Conservation (phyloP, 1,140 invertebrate species). For the Drosophila jambulina region DNA sequence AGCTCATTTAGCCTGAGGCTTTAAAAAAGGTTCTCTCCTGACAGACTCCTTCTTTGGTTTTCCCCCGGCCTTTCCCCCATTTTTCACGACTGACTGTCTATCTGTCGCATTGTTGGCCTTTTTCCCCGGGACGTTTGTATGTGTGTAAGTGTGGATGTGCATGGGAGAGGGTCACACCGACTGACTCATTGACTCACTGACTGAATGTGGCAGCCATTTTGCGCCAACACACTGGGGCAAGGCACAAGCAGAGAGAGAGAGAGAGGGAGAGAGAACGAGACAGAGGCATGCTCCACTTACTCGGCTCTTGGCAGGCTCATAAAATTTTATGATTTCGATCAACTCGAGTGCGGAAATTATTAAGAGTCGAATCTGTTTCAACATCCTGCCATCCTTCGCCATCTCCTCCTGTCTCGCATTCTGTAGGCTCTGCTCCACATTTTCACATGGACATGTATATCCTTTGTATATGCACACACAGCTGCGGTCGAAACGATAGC, state of each 20-base stretch:
- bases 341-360: conserved; percentile 84
- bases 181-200: conserved; percentile 23
- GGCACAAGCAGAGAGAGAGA: conserved; percentile 6
- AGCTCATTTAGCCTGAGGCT: conserved; percentile 66
- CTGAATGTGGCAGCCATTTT: conserved; percentile 76
- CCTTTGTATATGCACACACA: conserved; percentile 7
- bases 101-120: conserved; percentile 49
- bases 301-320: conserved; percentile 77
- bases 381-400: conserved; percentile 61
- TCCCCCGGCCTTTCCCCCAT: conserved; percentile 3
- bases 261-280: conserved; percentile 19
- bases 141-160: neutral
- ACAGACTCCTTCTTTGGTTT: conserved; percentile 13
- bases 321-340: conserved; percentile 85
- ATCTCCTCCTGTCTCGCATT: conserved; percentile 16
- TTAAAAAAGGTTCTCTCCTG: conserved; percentile 62
- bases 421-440: conserved; percentile 41
- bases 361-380: conserved; percentile 84
- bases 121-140: conserved; percentile 19
- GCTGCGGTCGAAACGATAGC: neutral
- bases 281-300: conserved; percentile 59
- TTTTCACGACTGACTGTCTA: conserved; percentile 29
- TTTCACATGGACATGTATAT: conserved; percentile 19
- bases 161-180: neutral
- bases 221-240: conserved; percentile 39